Base-by-base conservation (phyloP, 1,140 invertebrate species). In the Meloidogyne exigua region DNA sequence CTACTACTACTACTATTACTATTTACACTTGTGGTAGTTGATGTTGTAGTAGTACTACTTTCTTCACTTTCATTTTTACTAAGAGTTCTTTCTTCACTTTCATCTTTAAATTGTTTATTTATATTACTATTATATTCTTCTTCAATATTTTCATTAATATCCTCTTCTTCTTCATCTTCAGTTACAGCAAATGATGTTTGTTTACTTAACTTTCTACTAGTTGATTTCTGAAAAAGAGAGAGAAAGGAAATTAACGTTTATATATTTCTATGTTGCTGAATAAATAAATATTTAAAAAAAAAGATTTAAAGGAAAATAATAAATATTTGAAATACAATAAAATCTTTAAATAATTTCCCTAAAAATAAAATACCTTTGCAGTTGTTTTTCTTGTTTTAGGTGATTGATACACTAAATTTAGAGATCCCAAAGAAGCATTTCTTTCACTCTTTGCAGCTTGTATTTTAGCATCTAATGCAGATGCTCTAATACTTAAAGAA, bases 361-460 rank as follows among this genome's bases (percentile, higher is more conserved):
- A 32, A 32, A 32, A 32, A 32, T 7, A 32, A 32, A 32, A 3
- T 39, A 39, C 36, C 49, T 57, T n/a, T 57, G n/a, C 49, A 18
- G 49, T 57, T 57, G n/a, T n/a, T 57, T 57, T 57, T 57, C 49
- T 57, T 57, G 49, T 57, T 57, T 57, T 57, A n/a, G 49, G 49
- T n/a, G 49, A 57, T 57, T 57, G 49, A n/a, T 57, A 57, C 21
- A n/a, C 18, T n/a, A 57, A 57, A 57, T 57, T 57, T 57, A 57
- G 21, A 57, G 49, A 57, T 9, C 49, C 49, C 9, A 57, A 57
- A n/a, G 49, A 57, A n/a, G 49, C 18, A 57, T 57, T 57, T 57
- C 49, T 57, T 57, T 57, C 49, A 57, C 49, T 57, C 21, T 57
- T 57, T 57, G 49, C 49, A n/a, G 49, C 49, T n/a, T 57, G 49